Evolutionary conservation across 2,797 vertebrate genomes (phyloP).

Genomic region (Naso thynnoides): DNA sequence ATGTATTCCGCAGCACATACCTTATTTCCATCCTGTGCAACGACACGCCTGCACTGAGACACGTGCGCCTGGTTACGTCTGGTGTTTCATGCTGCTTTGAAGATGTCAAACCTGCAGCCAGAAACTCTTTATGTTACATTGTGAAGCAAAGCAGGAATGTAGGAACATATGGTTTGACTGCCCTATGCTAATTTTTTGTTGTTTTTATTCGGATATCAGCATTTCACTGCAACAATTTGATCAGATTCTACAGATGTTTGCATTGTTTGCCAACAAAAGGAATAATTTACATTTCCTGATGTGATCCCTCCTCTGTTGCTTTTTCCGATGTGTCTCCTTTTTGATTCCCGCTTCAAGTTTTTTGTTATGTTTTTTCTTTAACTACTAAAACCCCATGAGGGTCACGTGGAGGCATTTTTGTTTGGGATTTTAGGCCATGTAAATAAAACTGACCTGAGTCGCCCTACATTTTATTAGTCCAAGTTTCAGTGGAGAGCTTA

Average conservation of each 20-base stretch:
- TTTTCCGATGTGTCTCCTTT: neutral
- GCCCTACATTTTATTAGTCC: slow-evolving; percentile 13
- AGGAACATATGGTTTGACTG: neutral
- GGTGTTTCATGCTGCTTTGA: slow-evolving; percentile 39
- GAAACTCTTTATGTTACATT: slow-evolving; percentile 16
- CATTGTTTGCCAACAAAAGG: too few species aligned
- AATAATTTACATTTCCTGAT: too few species aligned
- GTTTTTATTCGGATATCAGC: neutral
- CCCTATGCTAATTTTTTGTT: neutral
- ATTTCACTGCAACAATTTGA: neutral
- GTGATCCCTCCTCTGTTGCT: too few species aligned
- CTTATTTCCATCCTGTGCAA: slow-evolving; percentile 36
- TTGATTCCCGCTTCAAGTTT: neutral
- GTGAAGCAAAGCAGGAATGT: slow-evolving; percentile 20
- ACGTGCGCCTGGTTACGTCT: slow-evolving; percentile 18
- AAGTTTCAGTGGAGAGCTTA: slow-evolving; percentile 4
- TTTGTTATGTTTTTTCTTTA: too few species aligned
- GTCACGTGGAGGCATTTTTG: neutral
- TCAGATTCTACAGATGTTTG: neutral
- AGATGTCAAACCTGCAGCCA: slow-evolving; percentile 36
- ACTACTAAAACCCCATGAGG: too few species aligned
- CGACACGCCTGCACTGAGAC: slow-evolving; percentile 8
- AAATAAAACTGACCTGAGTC: slow-evolving; percentile 1
- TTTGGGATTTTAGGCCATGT: neutral
- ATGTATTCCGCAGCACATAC: slow-evolving; percentile 29